These are phyloP conservation scores for Neoitamus cyanurus DNA, from an alignment of 2,888 invertebrate species.

Conservation along the genomic window DNA sequence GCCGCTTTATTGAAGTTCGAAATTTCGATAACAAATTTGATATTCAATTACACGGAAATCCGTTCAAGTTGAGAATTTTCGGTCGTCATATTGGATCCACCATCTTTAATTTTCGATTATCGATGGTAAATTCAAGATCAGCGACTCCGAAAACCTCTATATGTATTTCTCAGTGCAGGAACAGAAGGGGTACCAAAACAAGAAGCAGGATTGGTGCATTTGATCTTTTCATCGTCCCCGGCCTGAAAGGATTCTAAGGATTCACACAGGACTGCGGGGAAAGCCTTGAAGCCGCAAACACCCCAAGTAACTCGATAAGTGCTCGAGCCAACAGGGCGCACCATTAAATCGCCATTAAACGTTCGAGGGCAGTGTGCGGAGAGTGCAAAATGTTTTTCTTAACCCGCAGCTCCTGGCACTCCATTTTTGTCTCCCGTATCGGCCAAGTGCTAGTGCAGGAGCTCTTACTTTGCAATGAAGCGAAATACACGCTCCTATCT, in stretches of 20 bases:
- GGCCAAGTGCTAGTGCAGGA: background rate
- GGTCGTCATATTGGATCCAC: too few relatives aligned
- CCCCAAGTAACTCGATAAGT: background rate
- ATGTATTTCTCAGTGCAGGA: too few relatives aligned
- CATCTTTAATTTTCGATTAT: too few relatives aligned
- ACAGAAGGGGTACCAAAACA: too few relatives aligned
- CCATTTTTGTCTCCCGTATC: background rate
- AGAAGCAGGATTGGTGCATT: background rate
- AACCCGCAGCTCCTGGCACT: constrained; percentile 14
- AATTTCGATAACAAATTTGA: too few relatives aligned
- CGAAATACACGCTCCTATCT: background rate
- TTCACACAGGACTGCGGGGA: background rate
- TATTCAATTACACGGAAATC: too few relatives aligned
- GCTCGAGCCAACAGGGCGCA: background rate
- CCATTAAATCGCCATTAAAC: constrained; percentile 22
- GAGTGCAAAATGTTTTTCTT: background rate
- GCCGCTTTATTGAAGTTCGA: too few relatives aligned
- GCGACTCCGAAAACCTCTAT: too few relatives aligned
- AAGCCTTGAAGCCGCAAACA: background rate
- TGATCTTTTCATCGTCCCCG: background rate
- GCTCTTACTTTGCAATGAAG: constrained; percentile 10
- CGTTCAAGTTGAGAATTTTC: too few relatives aligned
- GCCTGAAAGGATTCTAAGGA: background rate
- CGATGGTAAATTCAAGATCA: too few relatives aligned
- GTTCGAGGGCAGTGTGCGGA: background rate